Base-by-base conservation (phyloP, 2,888 invertebrate species). In the Eupithecia subumbrata region DNA sequence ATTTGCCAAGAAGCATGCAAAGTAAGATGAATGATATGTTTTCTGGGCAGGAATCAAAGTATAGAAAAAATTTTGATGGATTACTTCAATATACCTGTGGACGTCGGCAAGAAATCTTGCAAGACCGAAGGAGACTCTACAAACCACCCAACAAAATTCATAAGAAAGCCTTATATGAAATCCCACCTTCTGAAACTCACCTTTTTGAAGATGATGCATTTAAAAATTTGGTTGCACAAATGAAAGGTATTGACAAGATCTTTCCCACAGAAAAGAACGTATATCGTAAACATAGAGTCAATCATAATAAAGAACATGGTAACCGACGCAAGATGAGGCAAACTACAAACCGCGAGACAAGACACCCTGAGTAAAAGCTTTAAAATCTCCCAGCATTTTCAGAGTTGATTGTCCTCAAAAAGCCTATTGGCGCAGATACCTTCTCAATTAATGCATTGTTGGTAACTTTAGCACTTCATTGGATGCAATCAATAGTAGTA, bases 181-280 rank as follows among this genome's bases (percentile, higher is more conserved):
- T 63, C 63, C 63, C 63, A 63, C 63, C 63, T 16, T 63, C 63
- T 14, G 63, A 63, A 63, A 30, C 30, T 30, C 63, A 63, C 11
- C 30, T 63, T 25, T 63, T 63, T 63, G 63, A 63, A 30, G 63
- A 63, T 63, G 63, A 14, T n/a, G 63, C 63, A 30, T 63, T 63
- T 25, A 63, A 5, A 12, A 8, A 63, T 63, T 30, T 63, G 12
- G 63, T 63, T 63, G 30, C 25, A 16, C 14, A 30, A 63, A 30
- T 63, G 30, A 30, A 30, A 16, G 63, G 63, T 16, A 30, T 63
- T 63, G 63, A 63, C 16, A 63, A 63, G n/a, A 63, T 63, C 9
- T 63, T 63, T 63, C 25, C 63, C 16, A 63, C 30, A 30, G 30
- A 63, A 56, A 56, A 56, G 22, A 56, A 56, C 52, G 52, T 56